Conservation (phyloP, 2,888 invertebrate species). For the Noctuana brunneofusca region DNA sequence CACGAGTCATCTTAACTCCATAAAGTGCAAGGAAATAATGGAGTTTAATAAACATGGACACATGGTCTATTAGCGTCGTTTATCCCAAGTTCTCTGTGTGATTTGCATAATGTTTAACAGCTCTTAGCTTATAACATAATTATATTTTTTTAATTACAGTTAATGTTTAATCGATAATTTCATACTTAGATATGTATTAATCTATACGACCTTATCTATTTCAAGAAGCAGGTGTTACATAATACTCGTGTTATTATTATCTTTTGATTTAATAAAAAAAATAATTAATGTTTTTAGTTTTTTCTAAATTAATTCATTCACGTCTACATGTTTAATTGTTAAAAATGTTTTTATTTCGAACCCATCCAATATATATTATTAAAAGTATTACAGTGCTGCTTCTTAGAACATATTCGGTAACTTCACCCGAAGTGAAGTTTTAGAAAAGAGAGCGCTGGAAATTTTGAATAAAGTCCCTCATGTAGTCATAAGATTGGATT, state of each 20-base stretch:
- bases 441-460: background rate
- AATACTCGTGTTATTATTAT: no score
- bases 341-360: no score
- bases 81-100: background rate
- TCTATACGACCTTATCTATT: no score
- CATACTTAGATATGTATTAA: no score
- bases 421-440: background rate
- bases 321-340: no score
- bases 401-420: background rate
- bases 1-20: background rate
- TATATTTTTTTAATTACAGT: no score
- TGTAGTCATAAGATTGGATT: slow-evolving; percentile 15
- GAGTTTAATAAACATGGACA: background rate
- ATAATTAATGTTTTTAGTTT: no score
- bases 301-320: no score
- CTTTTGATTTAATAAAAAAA: no score
- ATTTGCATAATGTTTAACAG: background rate
- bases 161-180: no score
- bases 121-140: background rate
- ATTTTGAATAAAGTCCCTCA: slow-evolving; percentile 12
- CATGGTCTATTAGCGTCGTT: slow-evolving; percentile 1
- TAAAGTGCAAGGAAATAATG: background rate
- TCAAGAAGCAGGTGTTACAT: no score
- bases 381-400: background rate
- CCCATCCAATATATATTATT: no score